Base-by-base conservation (phyloP, 2,113 vertebrate genomes). In the Peucedramus taeniatus region DNA sequence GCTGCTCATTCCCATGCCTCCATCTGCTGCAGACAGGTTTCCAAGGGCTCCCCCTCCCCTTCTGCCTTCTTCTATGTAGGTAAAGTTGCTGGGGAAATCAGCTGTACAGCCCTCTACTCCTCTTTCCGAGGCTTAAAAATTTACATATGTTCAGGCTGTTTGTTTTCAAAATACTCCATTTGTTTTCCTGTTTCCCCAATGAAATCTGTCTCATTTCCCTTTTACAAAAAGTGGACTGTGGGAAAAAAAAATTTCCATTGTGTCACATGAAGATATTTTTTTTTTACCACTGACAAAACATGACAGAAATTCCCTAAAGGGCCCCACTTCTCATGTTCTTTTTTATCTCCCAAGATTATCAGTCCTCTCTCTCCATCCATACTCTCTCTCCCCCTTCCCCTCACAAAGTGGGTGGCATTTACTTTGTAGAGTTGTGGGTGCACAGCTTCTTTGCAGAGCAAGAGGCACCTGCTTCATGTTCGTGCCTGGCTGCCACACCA, bases 1-100 rank as follows among this genome's bases (percentile, higher is more conserved):
- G 44, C 91, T 96, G 95, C 96, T 94, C 94, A 93, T 90, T 95
- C 79, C 80, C 70, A 81, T 86, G 76, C 89, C 83, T 96, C 95
- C 91, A 93, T 96, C 95, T 96, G 94, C 85, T 78, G 60, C 65
- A 82, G 49, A 40, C 51, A 93, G 84, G 83, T 90, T 94, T 87
- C 47, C 1, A 23, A 54, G 24, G n/a, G 33, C 87, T 74, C 53
- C 39, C 51, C 78, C 75, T 66, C 79, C 63, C 45, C 69, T 77
- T 79, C 76, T 90, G 66, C 56, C 23, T 44, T 39, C 56, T 79
- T 18, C 39, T 93, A 2, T 82, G 74, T 84, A 92, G 88, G 80
- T 83, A 69, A 60, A 89, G 28, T 45, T 87, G 69, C 60, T 64
- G 51, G n/a, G 53, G 50, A 93, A 93, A 94, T 93, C 1, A 3